Conservation (phyloP, 2,888 invertebrate species). For the Meteorus colon region DNA sequence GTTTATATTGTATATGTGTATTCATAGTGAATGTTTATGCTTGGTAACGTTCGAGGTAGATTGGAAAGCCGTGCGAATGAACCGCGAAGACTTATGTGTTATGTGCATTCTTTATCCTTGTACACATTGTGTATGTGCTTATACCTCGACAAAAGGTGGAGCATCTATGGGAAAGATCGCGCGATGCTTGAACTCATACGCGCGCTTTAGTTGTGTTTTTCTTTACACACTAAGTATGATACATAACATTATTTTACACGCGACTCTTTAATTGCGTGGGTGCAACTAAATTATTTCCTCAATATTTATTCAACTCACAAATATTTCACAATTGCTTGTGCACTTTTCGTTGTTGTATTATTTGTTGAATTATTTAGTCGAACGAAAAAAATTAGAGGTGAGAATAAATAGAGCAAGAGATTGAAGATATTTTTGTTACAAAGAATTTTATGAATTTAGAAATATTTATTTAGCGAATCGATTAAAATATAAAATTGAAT, state of each 20-base stretch:
- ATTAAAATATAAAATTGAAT: too few relatives aligned
- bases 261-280: slow-evolving; percentile 27
- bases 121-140: slow-evolving; percentile 11
- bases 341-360: not conserved
- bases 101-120: slow-evolving; percentile 13
- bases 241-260: slow-evolving; percentile 23
- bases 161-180: slow-evolving; percentile 43
- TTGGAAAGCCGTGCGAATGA: slow-evolving; percentile 44
- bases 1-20: slow-evolving; percentile 13
- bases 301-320: slow-evolving; percentile 6
- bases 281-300: slow-evolving; percentile 31
- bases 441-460: too few relatives aligned
- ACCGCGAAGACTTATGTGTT: slow-evolving; percentile 1
- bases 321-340: slow-evolving; percentile 5
- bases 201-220: not conserved
- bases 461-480: too few relatives aligned
- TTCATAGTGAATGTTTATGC: slow-evolving; percentile 14
- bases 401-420: not conserved
- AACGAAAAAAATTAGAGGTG: not conserved
- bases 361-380: not conserved
- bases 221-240: not conserved
- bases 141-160: slow-evolving; percentile 13
- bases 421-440: too few relatives aligned
- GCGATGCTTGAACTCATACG: slow-evolving; percentile 24
- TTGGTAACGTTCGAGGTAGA: slow-evolving; percentile 21